Conservation (phyloP, 2,888 invertebrate species). For the Melolontha melolontha region DNA sequence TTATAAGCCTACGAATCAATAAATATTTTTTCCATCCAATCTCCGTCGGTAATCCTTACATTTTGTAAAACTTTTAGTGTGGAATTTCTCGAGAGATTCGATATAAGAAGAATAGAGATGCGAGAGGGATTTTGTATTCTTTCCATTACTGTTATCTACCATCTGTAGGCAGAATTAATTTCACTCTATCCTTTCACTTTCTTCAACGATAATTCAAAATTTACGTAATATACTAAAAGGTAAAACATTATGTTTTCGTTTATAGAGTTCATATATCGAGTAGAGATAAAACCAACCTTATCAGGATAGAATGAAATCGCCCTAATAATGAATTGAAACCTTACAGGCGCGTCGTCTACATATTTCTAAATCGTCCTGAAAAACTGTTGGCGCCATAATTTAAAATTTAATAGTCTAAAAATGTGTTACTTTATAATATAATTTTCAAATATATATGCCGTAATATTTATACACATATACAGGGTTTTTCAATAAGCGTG, state of each 20-base stretch:
- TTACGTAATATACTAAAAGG: background rate
- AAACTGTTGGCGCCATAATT: too few relatives aligned
- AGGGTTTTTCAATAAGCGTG: too few relatives aligned
- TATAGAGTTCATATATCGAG: too few relatives aligned
- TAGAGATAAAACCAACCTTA: too few relatives aligned
- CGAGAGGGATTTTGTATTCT: slow-evolving; percentile 10
- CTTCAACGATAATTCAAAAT: slow-evolving; percentile 15
- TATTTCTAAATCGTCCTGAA: too few relatives aligned
- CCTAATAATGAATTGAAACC: too few relatives aligned
- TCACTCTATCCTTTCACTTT: background rate
- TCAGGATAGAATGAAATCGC: too few relatives aligned
- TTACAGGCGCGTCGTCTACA: too few relatives aligned
- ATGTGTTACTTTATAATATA: too few relatives aligned
- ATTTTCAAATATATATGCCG: too few relatives aligned
- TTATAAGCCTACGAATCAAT: background rate
- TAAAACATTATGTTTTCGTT: background rate
- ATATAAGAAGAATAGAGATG: slow-evolving; percentile 12
- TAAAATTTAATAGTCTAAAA: too few relatives aligned
- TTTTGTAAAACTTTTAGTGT: slow-evolving; percentile 24
- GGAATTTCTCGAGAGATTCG: slow-evolving; percentile 23
- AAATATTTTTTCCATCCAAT: background rate
- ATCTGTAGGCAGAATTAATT: slow-evolving; percentile 22
- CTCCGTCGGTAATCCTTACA: slow-evolving; percentile 23
- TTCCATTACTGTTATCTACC: slow-evolving; percentile 23
- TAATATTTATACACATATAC: too few relatives aligned